phyloP scores from a whole-genome alignment of 2,113 vertebrate species.

The Hippocampus abdominalis region DNA sequence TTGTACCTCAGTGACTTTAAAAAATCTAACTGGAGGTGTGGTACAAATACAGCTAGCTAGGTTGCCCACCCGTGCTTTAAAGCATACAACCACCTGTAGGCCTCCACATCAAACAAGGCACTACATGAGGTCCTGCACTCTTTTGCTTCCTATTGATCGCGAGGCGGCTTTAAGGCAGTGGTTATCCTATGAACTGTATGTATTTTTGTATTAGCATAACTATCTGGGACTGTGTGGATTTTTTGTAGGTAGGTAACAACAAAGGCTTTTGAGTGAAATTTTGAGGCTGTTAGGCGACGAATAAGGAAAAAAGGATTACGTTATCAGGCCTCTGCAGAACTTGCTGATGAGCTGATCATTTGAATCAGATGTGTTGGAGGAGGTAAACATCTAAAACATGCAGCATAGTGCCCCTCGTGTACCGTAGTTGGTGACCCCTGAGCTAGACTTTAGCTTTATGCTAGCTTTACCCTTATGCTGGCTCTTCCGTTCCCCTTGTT shows the following conservation, averaged over 20 bases:
- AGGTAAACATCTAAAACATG: no score
- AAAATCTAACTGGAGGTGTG: no score
- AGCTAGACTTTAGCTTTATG: no score
- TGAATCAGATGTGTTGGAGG: no score
- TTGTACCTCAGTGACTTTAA: no score
- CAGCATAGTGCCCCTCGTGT: no score
- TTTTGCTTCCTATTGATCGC: slow-evolving; percentile 44
- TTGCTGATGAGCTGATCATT: no score
- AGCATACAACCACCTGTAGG: slow-evolving; percentile 35
- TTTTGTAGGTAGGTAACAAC: slow-evolving; percentile 1
- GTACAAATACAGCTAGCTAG: no score
- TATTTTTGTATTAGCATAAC: slow-evolving; percentile 19
- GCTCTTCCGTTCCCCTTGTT: no score
- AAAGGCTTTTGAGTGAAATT: slow-evolving; percentile 28
- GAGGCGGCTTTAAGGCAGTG: slow-evolving; percentile 70
- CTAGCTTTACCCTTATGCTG: no score
- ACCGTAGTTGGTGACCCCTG: no score
- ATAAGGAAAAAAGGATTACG: slow-evolving; percentile 41
- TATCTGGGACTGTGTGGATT: background rate
- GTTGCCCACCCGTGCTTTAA: no score
- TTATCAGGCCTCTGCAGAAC: background rate
- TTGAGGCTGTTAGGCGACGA: slow-evolving; percentile 42
- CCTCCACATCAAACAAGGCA: slow-evolving; percentile 50
- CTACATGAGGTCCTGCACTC: slow-evolving; percentile 55
- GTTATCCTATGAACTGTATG: slow-evolving; percentile 35